These are phyloP conservation scores for Gambusia holbrooki DNA, from an alignment of 2,113 vertebrate genomes.

Conservation along the genomic window DNA sequence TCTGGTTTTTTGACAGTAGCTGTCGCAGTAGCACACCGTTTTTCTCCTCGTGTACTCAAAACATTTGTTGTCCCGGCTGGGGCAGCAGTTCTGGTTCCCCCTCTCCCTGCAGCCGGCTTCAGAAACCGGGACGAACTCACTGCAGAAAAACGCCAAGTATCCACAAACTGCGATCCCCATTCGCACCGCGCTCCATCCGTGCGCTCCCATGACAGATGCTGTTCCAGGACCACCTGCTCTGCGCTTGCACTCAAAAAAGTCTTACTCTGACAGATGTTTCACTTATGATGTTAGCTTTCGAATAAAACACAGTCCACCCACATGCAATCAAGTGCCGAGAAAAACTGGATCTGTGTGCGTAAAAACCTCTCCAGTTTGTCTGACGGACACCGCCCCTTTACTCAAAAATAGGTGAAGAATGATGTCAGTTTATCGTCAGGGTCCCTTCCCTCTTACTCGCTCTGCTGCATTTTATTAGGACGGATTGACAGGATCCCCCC, in stretches of 20 bases:
- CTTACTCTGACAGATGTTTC: neutral
- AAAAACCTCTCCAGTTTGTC: slow-evolving; percentile 30
- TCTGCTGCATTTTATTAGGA: neutral
- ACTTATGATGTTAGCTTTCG: neutral
- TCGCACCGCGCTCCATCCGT: slow-evolving; percentile 52
- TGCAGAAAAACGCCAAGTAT: slow-evolving; percentile 63
- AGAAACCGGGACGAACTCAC: slow-evolving; percentile 35
- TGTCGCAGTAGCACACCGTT: slow-evolving; percentile 86
- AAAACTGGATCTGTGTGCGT: slow-evolving; percentile 49
- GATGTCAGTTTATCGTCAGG: neutral
- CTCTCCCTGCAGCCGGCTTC: slow-evolving; percentile 80
- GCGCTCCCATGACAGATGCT: slow-evolving; percentile 62
- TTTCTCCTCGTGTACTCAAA: slow-evolving; percentile 64
- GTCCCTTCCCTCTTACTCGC: neutral
- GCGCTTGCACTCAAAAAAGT: slow-evolving; percentile 3
- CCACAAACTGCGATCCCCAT: slow-evolving; percentile 53
- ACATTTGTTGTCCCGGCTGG: slow-evolving; percentile 85
- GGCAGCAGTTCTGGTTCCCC: slow-evolving; percentile 81
- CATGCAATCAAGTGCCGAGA: slow-evolving; percentile 47
- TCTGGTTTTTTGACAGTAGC: slow-evolving; percentile 84
- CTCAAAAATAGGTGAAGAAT: neutral
- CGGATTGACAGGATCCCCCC: neutral
- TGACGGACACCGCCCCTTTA: slow-evolving; percentile 63
- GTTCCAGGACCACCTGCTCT: slow-evolving; percentile 31
- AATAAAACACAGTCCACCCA: slow-evolving; percentile 27